phyloP scores from a whole-genome alignment of 1,140 invertebrate genomes.

The Ostrea denselamellosa region DNA sequence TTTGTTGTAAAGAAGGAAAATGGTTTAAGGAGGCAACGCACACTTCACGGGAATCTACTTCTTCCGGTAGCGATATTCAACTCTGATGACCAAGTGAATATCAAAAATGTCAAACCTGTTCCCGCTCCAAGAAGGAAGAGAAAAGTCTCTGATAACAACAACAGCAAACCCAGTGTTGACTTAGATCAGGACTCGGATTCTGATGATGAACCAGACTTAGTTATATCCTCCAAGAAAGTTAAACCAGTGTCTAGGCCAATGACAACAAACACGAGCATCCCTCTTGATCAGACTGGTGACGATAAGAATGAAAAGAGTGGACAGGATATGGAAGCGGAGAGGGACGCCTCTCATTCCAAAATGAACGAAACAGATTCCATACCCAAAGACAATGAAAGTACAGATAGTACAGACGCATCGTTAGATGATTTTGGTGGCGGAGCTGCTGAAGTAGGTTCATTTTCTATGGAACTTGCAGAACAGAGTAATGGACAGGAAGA shows the following conservation, averaged over 20 bases:
- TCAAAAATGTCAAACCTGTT: background rate
- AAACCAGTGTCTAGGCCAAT: constrained; percentile 10
- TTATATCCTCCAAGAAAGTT: background rate
- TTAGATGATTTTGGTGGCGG: background rate
- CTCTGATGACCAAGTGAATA: background rate
- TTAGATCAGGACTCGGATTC: no score
- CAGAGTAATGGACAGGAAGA: background rate
- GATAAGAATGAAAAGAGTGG: no score
- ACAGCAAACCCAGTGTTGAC: background rate
- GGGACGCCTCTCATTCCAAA: background rate
- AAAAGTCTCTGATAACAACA: background rate
- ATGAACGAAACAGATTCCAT: background rate
- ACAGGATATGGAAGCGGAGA: background rate
- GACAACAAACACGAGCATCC: background rate
- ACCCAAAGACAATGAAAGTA: background rate
- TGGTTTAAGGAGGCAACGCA: constrained; percentile 33
- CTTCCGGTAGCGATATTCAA: constrained; percentile 43
- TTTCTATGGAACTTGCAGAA: background rate
- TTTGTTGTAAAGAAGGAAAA: constrained; percentile 44
- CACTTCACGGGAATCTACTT: constrained; percentile 53
- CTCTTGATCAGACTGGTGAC: constrained; percentile 7
- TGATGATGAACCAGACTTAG: constrained; percentile 14
- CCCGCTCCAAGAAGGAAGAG: background rate
- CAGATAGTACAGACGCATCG: no score
- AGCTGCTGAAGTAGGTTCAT: constrained; percentile 20